A percentile compares a stretch with the other conserved stretches of the same genome.
phyloP scores from a whole-genome alignment of 2,797 vertebrate genomes.

The Neostethus bicornis region DNA sequence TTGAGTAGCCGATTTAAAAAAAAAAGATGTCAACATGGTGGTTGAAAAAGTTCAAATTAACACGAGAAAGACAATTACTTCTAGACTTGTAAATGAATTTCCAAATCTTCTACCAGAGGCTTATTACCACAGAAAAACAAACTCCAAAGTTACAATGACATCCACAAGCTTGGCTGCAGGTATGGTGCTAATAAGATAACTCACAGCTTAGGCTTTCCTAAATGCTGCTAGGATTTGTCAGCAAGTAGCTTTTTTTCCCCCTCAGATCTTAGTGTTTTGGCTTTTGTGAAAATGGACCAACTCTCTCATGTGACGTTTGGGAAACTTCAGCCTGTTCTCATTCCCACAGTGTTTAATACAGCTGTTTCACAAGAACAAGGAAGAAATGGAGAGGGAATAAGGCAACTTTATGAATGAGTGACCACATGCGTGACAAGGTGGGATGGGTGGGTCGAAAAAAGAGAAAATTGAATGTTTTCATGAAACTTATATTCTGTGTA shows the following conservation, averaged over 20 bases:
- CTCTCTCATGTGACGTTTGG: constrained; percentile 1
- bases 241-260: neutral
- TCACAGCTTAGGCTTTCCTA: neutral
- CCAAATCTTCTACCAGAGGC: neutral
- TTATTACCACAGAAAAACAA: neutral
- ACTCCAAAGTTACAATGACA: neutral
- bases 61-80: neutral
- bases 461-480: neutral
- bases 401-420: neutral
- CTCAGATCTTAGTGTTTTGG: neutral
- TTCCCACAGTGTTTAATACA: neutral
- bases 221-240: neutral
- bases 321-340: neutral
- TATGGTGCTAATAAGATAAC: neutral
- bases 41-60: no score
- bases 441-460: no score
- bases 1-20: neutral
- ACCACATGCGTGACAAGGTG: neutral
- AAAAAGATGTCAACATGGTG: no score
- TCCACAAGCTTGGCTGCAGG: neutral
- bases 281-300: neutral
- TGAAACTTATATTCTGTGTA: neutral
- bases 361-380: neutral
- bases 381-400: neutral
- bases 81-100: no score